Percentiles rank a stretch among this genome's conserved stretches.
phyloP scores from a whole-genome alignment of 1,140 invertebrate species.

The Mizuhopecten yessoensis region DNA sequence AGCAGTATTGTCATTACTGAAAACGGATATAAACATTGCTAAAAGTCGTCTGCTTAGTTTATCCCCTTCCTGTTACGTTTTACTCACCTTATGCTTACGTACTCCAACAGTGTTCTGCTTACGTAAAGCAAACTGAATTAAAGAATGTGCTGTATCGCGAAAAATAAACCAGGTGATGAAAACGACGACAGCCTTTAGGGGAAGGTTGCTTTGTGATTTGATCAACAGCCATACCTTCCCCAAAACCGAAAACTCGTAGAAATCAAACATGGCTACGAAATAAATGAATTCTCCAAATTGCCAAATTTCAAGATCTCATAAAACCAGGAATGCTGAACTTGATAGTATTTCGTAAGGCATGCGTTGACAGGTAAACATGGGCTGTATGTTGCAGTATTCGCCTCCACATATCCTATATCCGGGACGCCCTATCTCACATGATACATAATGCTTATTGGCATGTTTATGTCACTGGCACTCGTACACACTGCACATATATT shows the following conservation, averaged over 20 bases:
- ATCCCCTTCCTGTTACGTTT: not conserved
- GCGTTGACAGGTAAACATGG: not conserved
- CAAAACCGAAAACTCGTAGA: slow-evolving; percentile 18
- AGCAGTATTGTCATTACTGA: too few relatives aligned
- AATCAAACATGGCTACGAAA: slow-evolving; percentile 26
- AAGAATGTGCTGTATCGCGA: not conserved
- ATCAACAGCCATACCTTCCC: slow-evolving; percentile 13
- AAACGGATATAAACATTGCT: too few relatives aligned
- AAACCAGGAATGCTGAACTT: not conserved
- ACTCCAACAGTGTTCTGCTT: not conserved
- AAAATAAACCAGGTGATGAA: not conserved
- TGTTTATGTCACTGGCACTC: not conserved
- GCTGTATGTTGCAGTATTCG: not conserved
- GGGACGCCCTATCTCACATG: not conserved
- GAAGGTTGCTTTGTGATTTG: not conserved
- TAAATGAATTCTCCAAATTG: not conserved
- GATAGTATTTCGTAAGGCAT: not conserved
- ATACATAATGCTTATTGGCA: not conserved
- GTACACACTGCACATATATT: not conserved
- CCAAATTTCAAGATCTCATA: not conserved
- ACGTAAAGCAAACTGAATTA: not conserved
- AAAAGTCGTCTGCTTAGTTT: too few relatives aligned
- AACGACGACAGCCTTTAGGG: not conserved
- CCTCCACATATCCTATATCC: not conserved
- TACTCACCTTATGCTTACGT: slow-evolving; percentile 19